A percentile compares a stretch with the other conserved stretches of the same genome.
Evolutionary conservation across 92 coral and sea anemone genomes (phyloP).

Genomic region (Montipora capitata): DNA sequence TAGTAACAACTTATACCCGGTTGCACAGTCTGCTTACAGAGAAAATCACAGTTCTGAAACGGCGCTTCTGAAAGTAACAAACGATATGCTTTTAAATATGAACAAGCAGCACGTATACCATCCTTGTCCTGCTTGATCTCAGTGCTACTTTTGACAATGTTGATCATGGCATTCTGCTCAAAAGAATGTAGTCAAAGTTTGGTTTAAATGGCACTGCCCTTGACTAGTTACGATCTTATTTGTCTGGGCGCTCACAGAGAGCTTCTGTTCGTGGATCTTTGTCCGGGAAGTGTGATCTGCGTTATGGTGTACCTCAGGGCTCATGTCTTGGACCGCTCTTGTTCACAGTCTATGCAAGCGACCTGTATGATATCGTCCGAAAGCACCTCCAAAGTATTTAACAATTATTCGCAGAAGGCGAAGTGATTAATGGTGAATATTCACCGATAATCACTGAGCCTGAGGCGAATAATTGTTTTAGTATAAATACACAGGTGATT

Average conservation of each 20-base stretch:
- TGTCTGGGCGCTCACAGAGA: background rate
- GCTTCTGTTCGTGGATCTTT: background rate
- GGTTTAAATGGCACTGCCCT: too few species aligned
- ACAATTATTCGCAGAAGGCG: too few species aligned
- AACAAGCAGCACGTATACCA: slow-evolving; percentile 1
- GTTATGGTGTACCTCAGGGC: too few species aligned
- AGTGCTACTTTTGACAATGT: background rate
- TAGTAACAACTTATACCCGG: slow-evolving; percentile 14
- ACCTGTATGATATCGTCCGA: background rate
- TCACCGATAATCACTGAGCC: too few species aligned
- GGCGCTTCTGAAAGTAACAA: slow-evolving; percentile 37
- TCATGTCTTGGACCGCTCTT: background rate
- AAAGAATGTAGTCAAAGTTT: too few species aligned
- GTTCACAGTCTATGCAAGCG: background rate
- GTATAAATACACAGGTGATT: too few species aligned
- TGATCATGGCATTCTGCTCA: background rate
- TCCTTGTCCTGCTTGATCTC: slow-evolving; percentile 23
- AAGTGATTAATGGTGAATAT: too few species aligned
- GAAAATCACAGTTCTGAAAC: slow-evolving; percentile 55
- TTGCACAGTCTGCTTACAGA: slow-evolving; percentile 55
- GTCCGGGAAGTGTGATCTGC: too few species aligned
- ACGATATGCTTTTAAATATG: slow-evolving; percentile 32
- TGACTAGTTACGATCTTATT: too few species aligned
- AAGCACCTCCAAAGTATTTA: slow-evolving; percentile 7
- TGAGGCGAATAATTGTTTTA: too few species aligned